Conservation (phyloP, 2,797 vertebrate genomes). For the Pelochelys cantorii region DNA sequence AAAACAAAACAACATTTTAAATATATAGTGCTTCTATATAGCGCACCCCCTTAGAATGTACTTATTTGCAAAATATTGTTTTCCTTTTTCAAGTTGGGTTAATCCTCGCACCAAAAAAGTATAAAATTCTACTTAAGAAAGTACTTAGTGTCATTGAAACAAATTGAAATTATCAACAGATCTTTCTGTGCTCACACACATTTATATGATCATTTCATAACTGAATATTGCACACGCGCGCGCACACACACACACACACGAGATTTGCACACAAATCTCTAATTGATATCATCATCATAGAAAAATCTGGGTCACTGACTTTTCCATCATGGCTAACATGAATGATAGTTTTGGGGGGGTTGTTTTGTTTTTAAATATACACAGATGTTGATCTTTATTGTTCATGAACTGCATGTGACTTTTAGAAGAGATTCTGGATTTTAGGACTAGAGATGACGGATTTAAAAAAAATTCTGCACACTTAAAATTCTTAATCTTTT, state of each 20-base stretch:
- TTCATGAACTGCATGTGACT: neutral
- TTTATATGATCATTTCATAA: slow-evolving; percentile 1
- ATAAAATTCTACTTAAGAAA: neutral
- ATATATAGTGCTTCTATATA: neutral
- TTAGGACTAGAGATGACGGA: neutral
- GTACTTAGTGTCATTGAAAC: neutral
- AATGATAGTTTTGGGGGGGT: neutral
- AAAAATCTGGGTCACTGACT: neutral
- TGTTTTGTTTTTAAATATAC: neutral
- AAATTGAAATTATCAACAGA: neutral
- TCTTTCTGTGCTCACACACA: neutral
- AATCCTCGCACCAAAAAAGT: neutral
- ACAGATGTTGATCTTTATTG: neutral
- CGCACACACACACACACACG: neutral
- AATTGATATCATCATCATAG: neutral
- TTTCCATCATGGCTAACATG: neutral
- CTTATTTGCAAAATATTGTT: neutral
- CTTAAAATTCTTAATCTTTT: neutral
- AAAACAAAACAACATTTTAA: neutral
- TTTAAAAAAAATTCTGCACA: neutral
- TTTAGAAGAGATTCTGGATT: neutral
- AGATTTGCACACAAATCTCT: neutral
- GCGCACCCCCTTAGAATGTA: too few relatives aligned
- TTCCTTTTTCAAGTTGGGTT: fast-evolving
- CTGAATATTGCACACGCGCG: neutral